Evolutionary conservation across 2,797 vertebrate genomes (phyloP), one percentile per base, ranked within the genome.

Genomic region (Peromyscus eremicus): DNA sequence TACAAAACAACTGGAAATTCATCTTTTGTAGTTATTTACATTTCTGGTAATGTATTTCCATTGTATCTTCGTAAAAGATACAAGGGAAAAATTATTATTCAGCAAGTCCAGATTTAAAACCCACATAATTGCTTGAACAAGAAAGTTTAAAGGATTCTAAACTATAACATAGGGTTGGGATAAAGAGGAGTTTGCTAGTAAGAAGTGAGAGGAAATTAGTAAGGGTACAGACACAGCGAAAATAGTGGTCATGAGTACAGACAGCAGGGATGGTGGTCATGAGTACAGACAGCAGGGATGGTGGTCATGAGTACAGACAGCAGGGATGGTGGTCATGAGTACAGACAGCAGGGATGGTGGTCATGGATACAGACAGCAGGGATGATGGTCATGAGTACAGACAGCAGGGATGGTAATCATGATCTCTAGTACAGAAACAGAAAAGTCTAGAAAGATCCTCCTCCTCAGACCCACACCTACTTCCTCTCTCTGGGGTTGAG

Each of bases 1-100:
- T 75, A 76, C 2, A 68, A 43, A 96, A 81, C n/a, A 94, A 64
- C 32, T 85, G 83, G 75, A 94, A 88, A 88, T 79, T 80, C 4
- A 37, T 93, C 27, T 92, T 95, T 91, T 95, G 62, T 29, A 66
- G 5, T 92, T 94, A 94, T 90, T 96, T 91, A 62, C 83, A 89
- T 76, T 94, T 77, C 60, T 96, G 46, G 46, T 92, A 92, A 89
- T 46, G 49, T 79, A 75, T 76, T 76, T 4, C 14, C 52, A 3
- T 55, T 55, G 14, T 55, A 55, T 55, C 52, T 16, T 55, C 4
- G 3, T 86, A 79, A 91, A 95, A 89, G 70, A 66, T 64, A 40
- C 2, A 23, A 71, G 37, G 49, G 32, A 40, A 17, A 52, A 43
- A 55, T 8, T 94, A 55, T 91, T 29, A 73, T 27, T 94, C 55